Conservation (phyloP, 2,888 invertebrate genomes). For the Chaetogeoica ovagalla region DNA sequence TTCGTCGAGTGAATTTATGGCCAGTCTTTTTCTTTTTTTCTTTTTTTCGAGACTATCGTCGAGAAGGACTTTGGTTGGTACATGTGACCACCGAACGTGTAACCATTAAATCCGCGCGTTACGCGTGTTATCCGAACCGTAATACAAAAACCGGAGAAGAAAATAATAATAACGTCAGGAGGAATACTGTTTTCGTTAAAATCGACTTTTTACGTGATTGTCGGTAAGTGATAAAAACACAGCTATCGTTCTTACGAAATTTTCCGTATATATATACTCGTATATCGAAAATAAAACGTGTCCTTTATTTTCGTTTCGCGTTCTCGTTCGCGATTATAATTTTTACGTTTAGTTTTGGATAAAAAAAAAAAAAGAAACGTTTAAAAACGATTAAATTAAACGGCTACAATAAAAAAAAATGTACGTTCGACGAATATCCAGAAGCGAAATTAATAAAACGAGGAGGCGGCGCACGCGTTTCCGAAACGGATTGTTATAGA, state of each 20-base stretch:
- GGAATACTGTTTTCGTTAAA: not conserved
- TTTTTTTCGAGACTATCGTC: slow-evolving; percentile 16
- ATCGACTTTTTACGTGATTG: slow-evolving; percentile 16
- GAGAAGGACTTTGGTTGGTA: slow-evolving; percentile 7
- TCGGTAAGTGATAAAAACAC: not conserved
- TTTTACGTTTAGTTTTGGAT: no score
- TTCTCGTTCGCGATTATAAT: no score
- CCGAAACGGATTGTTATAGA: no score
- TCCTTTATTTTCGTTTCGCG: no score
- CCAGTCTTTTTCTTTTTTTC: slow-evolving; percentile 12
- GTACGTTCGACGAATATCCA: no score
- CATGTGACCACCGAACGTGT: not conserved
- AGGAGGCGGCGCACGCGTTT: no score
- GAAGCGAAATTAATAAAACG: no score
- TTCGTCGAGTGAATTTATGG: slow-evolving; percentile 26
- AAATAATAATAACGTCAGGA: slow-evolving; percentile 21
- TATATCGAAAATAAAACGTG: no score
- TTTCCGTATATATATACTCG: not conserved
- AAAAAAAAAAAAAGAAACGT: no score
- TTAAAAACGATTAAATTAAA: no score
- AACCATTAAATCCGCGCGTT: not conserved
- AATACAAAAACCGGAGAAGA: slow-evolving; percentile 4
- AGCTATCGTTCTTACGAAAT: not conserved
- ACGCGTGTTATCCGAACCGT: no score
- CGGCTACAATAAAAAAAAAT: no score